These are phyloP conservation scores for Astreopora myriophthalma DNA, from an alignment of 64 coral and sea anemone species.

Conservation along the genomic window DNA sequence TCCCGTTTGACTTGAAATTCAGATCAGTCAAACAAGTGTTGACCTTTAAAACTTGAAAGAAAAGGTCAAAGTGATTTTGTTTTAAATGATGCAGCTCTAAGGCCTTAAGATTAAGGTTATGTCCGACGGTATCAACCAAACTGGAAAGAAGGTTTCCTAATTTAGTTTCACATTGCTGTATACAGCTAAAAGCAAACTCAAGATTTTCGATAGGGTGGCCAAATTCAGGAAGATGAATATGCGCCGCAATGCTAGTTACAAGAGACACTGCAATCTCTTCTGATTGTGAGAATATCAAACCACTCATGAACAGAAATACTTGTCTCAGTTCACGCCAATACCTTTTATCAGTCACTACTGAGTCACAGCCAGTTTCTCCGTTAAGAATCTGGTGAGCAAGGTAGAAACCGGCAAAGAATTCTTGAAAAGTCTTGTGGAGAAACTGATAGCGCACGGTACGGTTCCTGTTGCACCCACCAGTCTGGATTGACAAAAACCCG, in stretches of 20 bases:
- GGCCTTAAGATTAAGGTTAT: too few relatives aligned
- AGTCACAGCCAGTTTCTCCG: background rate
- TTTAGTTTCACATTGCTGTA: too few relatives aligned
- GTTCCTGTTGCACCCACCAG: background rate
- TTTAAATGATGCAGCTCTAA: too few relatives aligned
- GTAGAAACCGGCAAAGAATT: slow-evolving; percentile 17
- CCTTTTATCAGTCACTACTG: background rate
- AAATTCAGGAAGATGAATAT: too few relatives aligned
- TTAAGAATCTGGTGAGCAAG: background rate
- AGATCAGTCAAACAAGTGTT: too few relatives aligned
- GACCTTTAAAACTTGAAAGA: too few relatives aligned
- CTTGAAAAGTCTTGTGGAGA: slow-evolving; percentile 14
- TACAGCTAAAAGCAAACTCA: too few relatives aligned
- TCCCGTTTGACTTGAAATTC: too few relatives aligned
- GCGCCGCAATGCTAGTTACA: background rate
- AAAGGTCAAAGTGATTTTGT: background rate
- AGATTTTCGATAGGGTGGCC: too few relatives aligned
- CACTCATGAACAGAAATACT: background rate
- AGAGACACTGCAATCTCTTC: background rate
- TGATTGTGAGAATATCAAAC: background rate
- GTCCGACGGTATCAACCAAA: too few relatives aligned
- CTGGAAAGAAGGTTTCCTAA: too few relatives aligned
- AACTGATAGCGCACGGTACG: background rate
- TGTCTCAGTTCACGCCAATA: background rate
- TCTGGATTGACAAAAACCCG: background rate